These are phyloP conservation scores for Anguilla marmorata DNA, from an alignment of 2,797 vertebrate species.

Conservation along the genomic window DNA sequence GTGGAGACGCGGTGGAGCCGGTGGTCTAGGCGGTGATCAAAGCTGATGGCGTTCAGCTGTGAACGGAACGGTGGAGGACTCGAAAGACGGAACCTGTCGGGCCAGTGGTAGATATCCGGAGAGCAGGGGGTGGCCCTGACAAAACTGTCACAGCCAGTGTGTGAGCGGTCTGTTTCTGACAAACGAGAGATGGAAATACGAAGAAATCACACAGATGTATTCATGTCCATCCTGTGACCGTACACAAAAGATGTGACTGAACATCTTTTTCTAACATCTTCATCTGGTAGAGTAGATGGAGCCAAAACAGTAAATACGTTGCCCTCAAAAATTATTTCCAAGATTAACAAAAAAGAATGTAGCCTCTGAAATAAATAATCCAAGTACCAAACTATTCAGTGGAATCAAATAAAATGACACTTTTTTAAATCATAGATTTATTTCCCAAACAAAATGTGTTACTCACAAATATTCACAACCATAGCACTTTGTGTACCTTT, in stretches of 20 bases:
- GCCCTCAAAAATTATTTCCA: background rate
- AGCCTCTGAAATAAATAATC: background rate
- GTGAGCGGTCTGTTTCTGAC: background rate
- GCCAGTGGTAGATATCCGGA: background rate
- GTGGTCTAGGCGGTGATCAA: background rate
- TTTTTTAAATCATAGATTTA: background rate
- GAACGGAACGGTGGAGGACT: background rate
- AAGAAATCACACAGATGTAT: background rate
- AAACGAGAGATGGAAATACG: background rate
- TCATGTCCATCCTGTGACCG: background rate
- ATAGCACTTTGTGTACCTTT: background rate
- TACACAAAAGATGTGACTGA: background rate
- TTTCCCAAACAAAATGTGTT: background rate
- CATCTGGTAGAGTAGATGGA: background rate
- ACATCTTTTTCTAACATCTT: background rate
- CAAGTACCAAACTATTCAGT: background rate
- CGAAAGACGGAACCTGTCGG: background rate
- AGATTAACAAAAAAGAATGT: background rate
- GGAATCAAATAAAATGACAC: background rate
- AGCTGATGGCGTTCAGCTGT: background rate
- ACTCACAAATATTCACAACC: no score
- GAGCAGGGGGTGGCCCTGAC: background rate
- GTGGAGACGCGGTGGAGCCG: constrained; percentile 55
- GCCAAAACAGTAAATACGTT: no score
- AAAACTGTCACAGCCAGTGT: background rate